Evolutionary conservation across 2,888 invertebrate genomes (phyloP), one percentile per base, ranked within the genome.

Genomic region (Lithophane leautieri): DNA sequence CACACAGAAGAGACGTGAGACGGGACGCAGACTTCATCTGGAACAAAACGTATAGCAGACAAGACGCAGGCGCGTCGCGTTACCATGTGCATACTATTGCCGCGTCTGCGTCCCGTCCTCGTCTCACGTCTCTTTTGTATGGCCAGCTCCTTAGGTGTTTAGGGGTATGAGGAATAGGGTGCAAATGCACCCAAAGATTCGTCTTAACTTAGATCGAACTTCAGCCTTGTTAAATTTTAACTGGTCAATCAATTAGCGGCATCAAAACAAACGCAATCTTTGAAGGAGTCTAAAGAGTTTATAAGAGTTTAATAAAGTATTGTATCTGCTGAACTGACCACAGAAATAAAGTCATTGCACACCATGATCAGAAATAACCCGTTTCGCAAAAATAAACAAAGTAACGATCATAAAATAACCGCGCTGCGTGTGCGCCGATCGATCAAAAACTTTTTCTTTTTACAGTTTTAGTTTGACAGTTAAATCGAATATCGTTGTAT

Each of bases 311-410:
- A 28, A 22, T 66, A 16, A 50, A 44, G 44, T 9, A 44, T n/a
- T 22, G 12, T 34, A 11, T 52, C 25, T 34, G 14, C 9, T 34
- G 8, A 61, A 60, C 34, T 54, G 44, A 62, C 22, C 22, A 63
- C 22, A 69, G 16, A 60, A 76, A 54, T 69, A 47, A 65, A 47
- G 40, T 47, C 9, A 40, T 52, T 58, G n/a, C n/a, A 40, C 28
- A 61, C 47, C 60, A 54, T 34, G 47, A 22, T 60, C 77, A 42
- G 47, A 82, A 79, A 82, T 82, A 84, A 84, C 70, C 63, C n/a
- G 70, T 84, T 84, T 79, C 67, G 60, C 79, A 70, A 74, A 79
- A 80, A 63, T 54, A 70, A 83, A 79, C 47, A 79, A 83, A 78
- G 58, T 50, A 82, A 82, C 14, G 34, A 47, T 40, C 69, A 62